A percentile compares a stretch with the other conserved stretches of the same genome.
phyloP scores from a whole-genome alignment of 2,113 vertebrate genomes.

The Falcunculus frontatus region DNA sequence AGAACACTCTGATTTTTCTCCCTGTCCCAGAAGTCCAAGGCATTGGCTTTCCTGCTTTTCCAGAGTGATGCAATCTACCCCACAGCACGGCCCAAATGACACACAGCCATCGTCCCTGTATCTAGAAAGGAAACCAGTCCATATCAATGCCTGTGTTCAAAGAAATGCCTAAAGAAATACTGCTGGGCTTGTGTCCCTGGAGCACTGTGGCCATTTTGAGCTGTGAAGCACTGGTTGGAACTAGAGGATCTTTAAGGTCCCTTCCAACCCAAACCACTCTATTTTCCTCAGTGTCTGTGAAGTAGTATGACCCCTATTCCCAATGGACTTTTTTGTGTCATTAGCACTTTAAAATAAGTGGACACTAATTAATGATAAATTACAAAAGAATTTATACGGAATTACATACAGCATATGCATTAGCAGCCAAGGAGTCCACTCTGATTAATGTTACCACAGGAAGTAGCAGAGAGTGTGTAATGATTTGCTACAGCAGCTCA shows the following conservation, averaged over 20 bases:
- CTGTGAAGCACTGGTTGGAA: neutral
- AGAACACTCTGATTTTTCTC: neutral
- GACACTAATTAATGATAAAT: conserved; percentile 56
- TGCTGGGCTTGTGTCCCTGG: neutral
- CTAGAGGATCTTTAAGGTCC: neutral
- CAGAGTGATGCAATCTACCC: neutral
- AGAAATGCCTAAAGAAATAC: neutral
- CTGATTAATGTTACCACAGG: conserved; percentile 33
- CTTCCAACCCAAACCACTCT: neutral
- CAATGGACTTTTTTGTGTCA: neutral
- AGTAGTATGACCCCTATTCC: neutral
- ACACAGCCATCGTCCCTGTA: neutral
- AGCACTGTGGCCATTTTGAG: neutral
- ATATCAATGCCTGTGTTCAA: accelerated
- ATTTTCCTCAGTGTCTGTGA: neutral
- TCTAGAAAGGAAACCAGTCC: neutral
- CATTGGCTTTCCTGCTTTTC: neutral
- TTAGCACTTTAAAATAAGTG: conserved; percentile 29
- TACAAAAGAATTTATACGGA: conserved; percentile 39
- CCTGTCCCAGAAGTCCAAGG: neutral
- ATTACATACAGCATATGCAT: conserved; percentile 26
- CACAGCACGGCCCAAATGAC: accelerated
- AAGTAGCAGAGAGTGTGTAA: conserved; percentile 42
- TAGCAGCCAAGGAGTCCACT: conserved; percentile 37
- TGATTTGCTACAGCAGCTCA: conserved; percentile 29